A percentile compares a stretch with the other conserved stretches of the same genome.
phyloP scores from a whole-genome alignment of 2,797 vertebrate species.

The Oceanodroma leucorhoa region DNA sequence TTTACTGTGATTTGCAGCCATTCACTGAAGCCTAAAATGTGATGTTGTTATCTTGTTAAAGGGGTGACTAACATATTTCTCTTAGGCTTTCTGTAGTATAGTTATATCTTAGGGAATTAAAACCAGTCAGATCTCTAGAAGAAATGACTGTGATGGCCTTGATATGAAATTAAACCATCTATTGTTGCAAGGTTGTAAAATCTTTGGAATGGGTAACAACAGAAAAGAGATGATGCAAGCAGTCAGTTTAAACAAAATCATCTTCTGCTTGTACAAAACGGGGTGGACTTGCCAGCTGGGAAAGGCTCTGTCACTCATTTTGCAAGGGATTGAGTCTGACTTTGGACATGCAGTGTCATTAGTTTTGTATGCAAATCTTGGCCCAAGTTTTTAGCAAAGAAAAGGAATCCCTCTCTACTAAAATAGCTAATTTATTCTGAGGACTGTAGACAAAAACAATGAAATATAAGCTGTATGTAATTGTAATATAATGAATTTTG shows the following conservation, averaged over 20 bases:
- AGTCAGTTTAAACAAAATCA: not conserved
- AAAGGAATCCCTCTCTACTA: not conserved
- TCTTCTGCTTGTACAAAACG: not conserved
- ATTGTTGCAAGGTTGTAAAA: not conserved
- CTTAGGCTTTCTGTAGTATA: not conserved
- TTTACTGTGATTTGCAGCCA: not conserved
- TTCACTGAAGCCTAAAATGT: not conserved
- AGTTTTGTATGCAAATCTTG: not conserved
- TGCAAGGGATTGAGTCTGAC: not conserved
- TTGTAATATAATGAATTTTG: not conserved
- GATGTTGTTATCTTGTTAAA: not conserved
- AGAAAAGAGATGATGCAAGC: not conserved
- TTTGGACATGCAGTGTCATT: not conserved
- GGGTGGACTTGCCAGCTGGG: not conserved
- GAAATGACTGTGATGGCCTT: not conserved
- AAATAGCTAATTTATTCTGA: not conserved
- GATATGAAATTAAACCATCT: not conserved
- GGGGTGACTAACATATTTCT: not conserved
- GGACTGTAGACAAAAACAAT: not conserved
- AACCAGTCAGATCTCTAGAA: not conserved
- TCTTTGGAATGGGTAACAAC: not conserved
- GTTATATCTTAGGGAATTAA: not conserved
- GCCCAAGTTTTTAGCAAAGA: not conserved
- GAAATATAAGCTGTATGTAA: not conserved
- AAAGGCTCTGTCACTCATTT: not conserved